These are phyloP conservation scores for Oreortyx pictus DNA, from an alignment of 2,797 vertebrate species.

Conservation along the genomic window DNA sequence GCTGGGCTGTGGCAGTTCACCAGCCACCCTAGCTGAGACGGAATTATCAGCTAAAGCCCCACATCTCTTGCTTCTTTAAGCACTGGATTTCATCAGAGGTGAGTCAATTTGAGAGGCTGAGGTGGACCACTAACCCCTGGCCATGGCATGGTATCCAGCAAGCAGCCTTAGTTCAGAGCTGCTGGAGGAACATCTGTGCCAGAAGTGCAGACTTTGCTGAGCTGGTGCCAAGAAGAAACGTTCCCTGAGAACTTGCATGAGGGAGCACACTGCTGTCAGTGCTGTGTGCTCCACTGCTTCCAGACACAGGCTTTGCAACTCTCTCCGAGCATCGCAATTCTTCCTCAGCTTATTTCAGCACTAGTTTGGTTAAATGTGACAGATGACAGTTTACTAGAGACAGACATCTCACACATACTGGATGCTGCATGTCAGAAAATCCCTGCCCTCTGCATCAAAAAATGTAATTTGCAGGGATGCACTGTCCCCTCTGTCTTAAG, in stretches of 20 bases:
- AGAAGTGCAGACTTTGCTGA: conserved; percentile 59
- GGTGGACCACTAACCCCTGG: conserved; percentile 71
- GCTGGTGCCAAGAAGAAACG: conserved; percentile 49
- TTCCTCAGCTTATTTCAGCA: neutral
- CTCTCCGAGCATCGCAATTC: neutral
- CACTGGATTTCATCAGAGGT: conserved; percentile 68
- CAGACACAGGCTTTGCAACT: neutral
- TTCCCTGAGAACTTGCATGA: conserved; percentile 69
- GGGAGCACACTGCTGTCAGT: conserved; percentile 40
- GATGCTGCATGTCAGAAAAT: conserved; percentile 30
- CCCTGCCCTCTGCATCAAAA: conserved; percentile 19
- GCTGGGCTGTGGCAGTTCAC: conserved; percentile 33
- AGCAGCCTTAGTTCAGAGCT: conserved; percentile 57
- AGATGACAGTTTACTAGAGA: conserved; percentile 2
- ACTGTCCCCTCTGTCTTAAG: neutral
- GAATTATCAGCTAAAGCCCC: conserved; percentile 65
- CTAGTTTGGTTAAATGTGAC: conserved; percentile 23
- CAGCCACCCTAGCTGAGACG: conserved; percentile 65
- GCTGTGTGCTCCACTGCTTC: conserved; percentile 15
- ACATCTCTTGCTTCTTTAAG: conserved; percentile 74
- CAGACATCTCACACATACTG: neutral
- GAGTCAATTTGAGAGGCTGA: conserved; percentile 69
- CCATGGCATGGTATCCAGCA: conserved; percentile 24
- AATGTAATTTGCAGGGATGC: neutral
- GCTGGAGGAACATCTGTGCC: conserved; percentile 60